phyloP scores from a whole-genome alignment of 2,888 invertebrate species.

The Agrotis puta region DNA sequence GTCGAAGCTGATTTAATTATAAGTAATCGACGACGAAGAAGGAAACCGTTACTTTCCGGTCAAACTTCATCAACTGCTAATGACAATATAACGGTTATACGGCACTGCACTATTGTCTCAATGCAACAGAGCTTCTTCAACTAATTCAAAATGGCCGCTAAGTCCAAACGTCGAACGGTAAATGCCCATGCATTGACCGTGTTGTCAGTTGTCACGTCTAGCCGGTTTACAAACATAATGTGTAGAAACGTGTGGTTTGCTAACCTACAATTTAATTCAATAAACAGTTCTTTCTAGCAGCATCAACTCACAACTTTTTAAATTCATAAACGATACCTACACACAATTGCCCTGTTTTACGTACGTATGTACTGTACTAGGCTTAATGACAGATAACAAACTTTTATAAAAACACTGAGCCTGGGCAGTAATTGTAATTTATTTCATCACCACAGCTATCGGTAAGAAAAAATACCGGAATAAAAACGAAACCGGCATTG shows the following conservation, averaged over 20 bases:
- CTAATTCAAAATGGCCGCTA: constrained; percentile 31
- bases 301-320: background rate
- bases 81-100: constrained; percentile 7
- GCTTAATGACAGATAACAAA: too few species aligned
- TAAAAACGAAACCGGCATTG: too few species aligned
- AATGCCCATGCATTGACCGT: constrained; percentile 13
- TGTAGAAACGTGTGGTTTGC: constrained; percentile 17
- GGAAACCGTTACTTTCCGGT: background rate
- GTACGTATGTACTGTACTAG: too few species aligned
- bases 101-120: constrained; percentile 32
- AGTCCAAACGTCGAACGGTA: constrained; percentile 32
- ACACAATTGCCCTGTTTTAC: too few species aligned
- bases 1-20: too few species aligned
- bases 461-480: too few species aligned
- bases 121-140: constrained; percentile 26
- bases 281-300: constrained; percentile 10
- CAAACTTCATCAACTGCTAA: constrained; percentile 29
- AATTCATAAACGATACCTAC: background rate
- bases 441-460: too few species aligned
- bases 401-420: too few species aligned
- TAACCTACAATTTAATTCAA: constrained; percentile 14
- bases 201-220: constrained; percentile 15
- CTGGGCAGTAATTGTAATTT: too few species aligned
- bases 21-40: too few species aligned
- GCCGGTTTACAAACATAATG: constrained; percentile 28